Evolutionary conservation across 2,888 invertebrate species (phyloP).

Genomic region (Mechanitis mazaeus): DNA sequence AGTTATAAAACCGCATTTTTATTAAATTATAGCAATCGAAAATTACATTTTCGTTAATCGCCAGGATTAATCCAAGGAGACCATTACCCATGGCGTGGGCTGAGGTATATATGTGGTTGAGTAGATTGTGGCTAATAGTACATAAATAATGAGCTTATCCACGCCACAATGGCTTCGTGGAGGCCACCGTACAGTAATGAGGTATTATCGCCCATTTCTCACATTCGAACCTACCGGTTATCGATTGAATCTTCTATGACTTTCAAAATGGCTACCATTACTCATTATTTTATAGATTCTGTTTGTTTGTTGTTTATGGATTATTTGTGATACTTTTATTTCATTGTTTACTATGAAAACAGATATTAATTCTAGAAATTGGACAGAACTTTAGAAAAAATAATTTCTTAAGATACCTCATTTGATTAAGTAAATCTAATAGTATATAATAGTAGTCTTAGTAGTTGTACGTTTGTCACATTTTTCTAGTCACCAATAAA

Average conservation of each 20-base stretch:
- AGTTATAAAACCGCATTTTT: constrained; percentile 3
- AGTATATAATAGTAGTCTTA: no score
- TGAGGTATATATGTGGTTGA: constrained; percentile 29
- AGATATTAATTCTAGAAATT: no score
- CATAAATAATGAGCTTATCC: constrained; percentile 35
- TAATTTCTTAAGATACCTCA: no score
- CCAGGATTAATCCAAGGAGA: constrained; percentile 25
- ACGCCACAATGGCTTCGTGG: constrained; percentile 30
- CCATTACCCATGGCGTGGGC: constrained; percentile 28
- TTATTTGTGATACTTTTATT: no score
- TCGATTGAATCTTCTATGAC: constrained; percentile 29
- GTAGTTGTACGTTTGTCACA: no score
- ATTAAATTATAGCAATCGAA: constrained; percentile 4
- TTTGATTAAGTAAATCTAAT: no score
- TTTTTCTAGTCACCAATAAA: no score
- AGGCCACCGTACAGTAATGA: constrained; percentile 32
- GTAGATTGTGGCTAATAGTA: constrained; percentile 33
- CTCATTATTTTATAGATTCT: background rate
- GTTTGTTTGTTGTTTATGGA: background rate
- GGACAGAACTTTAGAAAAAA: no score
- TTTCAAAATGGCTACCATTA: constrained; percentile 17
- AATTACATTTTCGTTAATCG: constrained; percentile 10
- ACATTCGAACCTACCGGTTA: constrained; percentile 29
- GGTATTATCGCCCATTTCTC: constrained; percentile 37
- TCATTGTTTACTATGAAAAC: no score